phyloP scores from a whole-genome alignment of 2,888 invertebrate species.

The Amphiduros pacificus region DNA sequence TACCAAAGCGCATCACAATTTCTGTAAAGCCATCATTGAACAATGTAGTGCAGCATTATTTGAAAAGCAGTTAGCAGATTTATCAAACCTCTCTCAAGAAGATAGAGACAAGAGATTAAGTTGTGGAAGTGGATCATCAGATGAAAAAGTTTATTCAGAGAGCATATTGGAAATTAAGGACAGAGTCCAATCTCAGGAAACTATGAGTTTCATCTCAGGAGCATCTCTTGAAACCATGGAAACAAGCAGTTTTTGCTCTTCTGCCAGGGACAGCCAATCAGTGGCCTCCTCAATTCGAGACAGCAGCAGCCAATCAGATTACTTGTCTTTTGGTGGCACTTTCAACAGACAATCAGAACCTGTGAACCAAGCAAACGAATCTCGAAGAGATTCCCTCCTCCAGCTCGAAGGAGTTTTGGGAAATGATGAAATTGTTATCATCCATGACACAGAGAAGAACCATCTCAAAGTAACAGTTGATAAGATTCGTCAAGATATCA shows the following conservation, averaged over 20 bases:
- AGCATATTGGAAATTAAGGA: background rate
- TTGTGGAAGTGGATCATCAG: background rate
- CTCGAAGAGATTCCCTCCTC: constrained; percentile 4
- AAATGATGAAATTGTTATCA: constrained; percentile 13
- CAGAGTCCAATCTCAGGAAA: no score
- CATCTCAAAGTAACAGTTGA: constrained; percentile 15
- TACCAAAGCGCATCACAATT: constrained; percentile 16
- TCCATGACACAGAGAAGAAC: constrained; percentile 12
- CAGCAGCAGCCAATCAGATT: background rate
- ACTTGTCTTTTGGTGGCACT: no score
- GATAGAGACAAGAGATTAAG: background rate
- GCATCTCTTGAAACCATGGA: no score
- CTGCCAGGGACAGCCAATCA: background rate
- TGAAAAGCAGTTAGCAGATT: constrained; percentile 14
- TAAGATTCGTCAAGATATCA: constrained; percentile 12
- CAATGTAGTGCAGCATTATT: constrained; percentile 19
- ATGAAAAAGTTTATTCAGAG: no score
- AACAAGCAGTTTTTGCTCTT: background rate
- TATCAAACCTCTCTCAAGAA: background rate
- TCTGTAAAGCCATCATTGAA: constrained; percentile 28
- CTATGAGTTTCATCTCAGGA: background rate
- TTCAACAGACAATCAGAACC: background rate
- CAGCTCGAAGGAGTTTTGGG: constrained; percentile 15
- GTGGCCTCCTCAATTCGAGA: background rate
- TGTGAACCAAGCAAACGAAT: background rate